Evolutionary conservation across 1,140 invertebrate species (phyloP).

Genomic region (Cydia strobilella): DNA sequence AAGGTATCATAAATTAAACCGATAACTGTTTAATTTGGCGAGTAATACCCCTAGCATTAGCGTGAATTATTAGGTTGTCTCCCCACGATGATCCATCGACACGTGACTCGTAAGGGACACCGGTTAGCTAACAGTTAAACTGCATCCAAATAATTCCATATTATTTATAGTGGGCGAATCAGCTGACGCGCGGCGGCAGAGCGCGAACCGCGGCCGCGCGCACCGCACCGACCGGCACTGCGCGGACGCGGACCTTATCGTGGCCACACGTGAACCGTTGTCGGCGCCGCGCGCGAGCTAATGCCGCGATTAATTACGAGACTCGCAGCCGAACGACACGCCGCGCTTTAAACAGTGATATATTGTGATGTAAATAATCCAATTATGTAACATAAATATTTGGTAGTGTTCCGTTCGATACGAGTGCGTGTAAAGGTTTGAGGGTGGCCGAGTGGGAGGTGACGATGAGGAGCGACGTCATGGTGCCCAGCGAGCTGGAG

Average conservation of each 20-base stretch:
- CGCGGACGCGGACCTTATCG: conserved; percentile 30
- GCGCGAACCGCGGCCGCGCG: conserved; percentile 39
- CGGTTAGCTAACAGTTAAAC: conserved; percentile 51
- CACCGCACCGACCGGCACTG: conserved; percentile 40
- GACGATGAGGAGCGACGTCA: conserved; percentile 77
- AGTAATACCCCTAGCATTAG: neutral
- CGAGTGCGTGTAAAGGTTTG: conserved; percentile 1
- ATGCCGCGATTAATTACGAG: conserved; percentile 29
- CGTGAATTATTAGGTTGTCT: conserved; percentile 9
- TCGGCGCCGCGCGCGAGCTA: neutral
- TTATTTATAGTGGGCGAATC: conserved; percentile 75
- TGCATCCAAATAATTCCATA: conserved; percentile 68
- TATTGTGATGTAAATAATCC: conserved; percentile 25
- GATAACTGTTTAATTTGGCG: neutral
- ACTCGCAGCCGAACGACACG: conserved; percentile 14
- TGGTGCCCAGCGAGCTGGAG: conserved; percentile 80
- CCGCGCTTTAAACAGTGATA: conserved; percentile 21
- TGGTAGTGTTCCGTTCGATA: neutral
- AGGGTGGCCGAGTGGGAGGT: conserved; percentile 35
- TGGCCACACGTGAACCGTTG: conserved; percentile 47
- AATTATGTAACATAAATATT: conserved; percentile 31
- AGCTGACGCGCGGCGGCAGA: conserved; percentile 55
- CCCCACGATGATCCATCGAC: conserved; percentile 32
- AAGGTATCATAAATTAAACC: conserved; percentile 14
- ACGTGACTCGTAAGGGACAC: conserved; percentile 32